A percentile compares a stretch with the other conserved stretches of the same genome.
Conservation (phyloP, 2,113 vertebrate species). For the Salvelinus fontinalis region DNA sequence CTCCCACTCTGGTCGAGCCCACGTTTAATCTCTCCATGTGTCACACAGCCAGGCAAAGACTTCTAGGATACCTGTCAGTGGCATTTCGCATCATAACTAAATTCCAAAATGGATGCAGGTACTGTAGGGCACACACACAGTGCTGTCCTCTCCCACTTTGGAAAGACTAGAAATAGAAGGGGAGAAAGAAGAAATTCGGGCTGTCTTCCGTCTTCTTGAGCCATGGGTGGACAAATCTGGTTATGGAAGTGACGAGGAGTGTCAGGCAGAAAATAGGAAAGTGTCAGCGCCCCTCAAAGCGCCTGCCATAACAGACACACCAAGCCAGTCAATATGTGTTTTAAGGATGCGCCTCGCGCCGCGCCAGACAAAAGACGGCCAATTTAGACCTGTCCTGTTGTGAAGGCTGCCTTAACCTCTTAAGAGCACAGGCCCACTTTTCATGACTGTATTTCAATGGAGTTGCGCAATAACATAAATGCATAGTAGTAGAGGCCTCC, state of each 20-base stretch:
- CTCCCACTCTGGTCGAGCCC: slow-evolving; percentile 24
- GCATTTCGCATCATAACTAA: slow-evolving; percentile 49
- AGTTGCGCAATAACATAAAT: not conserved
- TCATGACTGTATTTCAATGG: not conserved
- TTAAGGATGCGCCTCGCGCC: not conserved
- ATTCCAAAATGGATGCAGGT: slow-evolving; percentile 46
- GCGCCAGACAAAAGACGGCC: not conserved
- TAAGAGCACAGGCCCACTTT: not conserved
- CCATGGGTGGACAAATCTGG: slow-evolving; percentile 7
- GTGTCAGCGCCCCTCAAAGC: slow-evolving; percentile 1
- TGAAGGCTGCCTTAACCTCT: not conserved
- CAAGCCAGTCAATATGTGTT: not conserved
- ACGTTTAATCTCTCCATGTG: slow-evolving; percentile 56
- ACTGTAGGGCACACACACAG: slow-evolving; percentile 5
- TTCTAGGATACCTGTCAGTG: slow-evolving; percentile 42
- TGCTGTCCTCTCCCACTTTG: not conserved
- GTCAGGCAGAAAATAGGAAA: slow-evolving; percentile 15
- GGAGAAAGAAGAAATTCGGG: not conserved
- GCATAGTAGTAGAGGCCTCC: not conserved
- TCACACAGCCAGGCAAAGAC: slow-evolving; percentile 41
- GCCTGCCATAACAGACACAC: not conserved
- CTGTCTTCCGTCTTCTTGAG: not conserved
- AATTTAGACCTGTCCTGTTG: slow-evolving; percentile 1
- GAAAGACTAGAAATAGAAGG: not conserved
- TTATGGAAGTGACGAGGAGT: slow-evolving; percentile 24